Percentiles rank a stretch among this genome's conserved stretches.
These are phyloP conservation scores for Megalurothrips usitatus DNA, from an alignment of 2,888 invertebrate species.

Conservation along the genomic window DNA sequence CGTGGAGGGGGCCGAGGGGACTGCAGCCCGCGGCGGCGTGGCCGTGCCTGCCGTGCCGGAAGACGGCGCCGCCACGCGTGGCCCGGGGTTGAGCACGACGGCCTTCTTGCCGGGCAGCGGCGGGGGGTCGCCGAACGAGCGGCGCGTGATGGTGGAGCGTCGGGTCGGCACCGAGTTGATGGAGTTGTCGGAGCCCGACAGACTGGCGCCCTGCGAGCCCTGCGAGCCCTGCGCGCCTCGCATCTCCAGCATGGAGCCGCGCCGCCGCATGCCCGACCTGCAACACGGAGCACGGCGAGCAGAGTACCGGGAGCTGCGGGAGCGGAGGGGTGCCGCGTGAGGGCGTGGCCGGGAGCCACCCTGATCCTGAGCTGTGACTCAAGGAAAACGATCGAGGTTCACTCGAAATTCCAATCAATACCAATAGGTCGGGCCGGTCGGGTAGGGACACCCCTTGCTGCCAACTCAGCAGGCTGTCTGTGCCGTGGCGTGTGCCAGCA, in stretches of 20 bases:
- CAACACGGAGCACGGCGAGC: neutral
- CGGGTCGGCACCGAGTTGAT: slow-evolving; percentile 11
- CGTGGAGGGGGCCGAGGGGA: neutral
- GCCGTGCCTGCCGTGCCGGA: too few species aligned
- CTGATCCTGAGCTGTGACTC: too few species aligned
- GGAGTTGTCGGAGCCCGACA: slow-evolving; percentile 17
- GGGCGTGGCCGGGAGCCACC: too few species aligned
- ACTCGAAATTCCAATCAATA: too few species aligned
- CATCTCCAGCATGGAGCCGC: slow-evolving; percentile 10
- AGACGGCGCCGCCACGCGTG: neutral
- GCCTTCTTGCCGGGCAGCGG: slow-evolving; percentile 18
- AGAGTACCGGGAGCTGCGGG: too few species aligned
- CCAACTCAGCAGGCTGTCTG: too few species aligned
- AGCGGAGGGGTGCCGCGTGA: too few species aligned
- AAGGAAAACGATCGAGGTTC: too few species aligned
- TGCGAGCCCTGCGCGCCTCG: neutral
- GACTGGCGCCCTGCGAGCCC: neutral
- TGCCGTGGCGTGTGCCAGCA: too few species aligned
- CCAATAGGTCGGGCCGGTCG: too few species aligned
- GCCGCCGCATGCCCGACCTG: slow-evolving; percentile 6
- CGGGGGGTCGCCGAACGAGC: slow-evolving; percentile 8
- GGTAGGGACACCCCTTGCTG: too few species aligned
- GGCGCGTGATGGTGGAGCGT: slow-evolving; percentile 16
- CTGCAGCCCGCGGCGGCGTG: too few species aligned
- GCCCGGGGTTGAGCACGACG: neutral